Base-by-base conservation (phyloP, 2,888 invertebrate species). In the Priocnemis perturbator region DNA sequence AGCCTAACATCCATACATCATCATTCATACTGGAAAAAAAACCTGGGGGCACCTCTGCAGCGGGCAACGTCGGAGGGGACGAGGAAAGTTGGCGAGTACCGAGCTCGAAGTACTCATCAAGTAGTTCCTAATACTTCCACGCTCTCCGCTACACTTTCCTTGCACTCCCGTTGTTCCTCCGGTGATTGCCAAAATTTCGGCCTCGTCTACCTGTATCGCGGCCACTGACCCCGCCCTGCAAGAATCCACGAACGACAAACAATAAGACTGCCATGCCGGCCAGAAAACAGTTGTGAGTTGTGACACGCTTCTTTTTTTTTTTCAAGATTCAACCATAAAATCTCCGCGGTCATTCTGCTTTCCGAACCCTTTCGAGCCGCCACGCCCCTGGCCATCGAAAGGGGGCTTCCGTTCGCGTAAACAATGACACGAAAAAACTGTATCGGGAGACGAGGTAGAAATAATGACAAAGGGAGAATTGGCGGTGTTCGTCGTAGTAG, bases 1-100 rank as follows among this genome's bases (percentile, higher is more conserved):
- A 84, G 83, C 88, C 87, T 37, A 88, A 87, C 88, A 88, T 85
- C 87, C 88, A 88, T 88, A 88, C 89, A 88, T 89, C 89, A 89
- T 89, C 89, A 88, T 88, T 88, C 88, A 86, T 88, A 84, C 74
- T 74, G 82, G 76, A 79, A 81, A 83, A 84, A 84, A 81, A 78
- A 80, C 77, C 82, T 78, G 74, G 86, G 86, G 85, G 84, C 84
- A 86, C 82, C 83, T 85, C 79, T 83, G 77, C 68, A 76, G 37
- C 37, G 60, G 62, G 69, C 48, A 37, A 76, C 63, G 77, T 69
- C 73, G 60, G 79, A 82, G 75, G 87, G 79, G 20, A 74, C 76
- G 78, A 73, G 80, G 73, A 37, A 78, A 81, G 77, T 82, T 80
- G 78, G 83, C 75, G 71, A 75, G 82, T 77, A 76, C 78, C 72